Percentiles rank a stretch among this genome's conserved stretches.
Conservation (phyloP, 2,113 vertebrate genomes). For the Cyprinodon variegatus region DNA sequence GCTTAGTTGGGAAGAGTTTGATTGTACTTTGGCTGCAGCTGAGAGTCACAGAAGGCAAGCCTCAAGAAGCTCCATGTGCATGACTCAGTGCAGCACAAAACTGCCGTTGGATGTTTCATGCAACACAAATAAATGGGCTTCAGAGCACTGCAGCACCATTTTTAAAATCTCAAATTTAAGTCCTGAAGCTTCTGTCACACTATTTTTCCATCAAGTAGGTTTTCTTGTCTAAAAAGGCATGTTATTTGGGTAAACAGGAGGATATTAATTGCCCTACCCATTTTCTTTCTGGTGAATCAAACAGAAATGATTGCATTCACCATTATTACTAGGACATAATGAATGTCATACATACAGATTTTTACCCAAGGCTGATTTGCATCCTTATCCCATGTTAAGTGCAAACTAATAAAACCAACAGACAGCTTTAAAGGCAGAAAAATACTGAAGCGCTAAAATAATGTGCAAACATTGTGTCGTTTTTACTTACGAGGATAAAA, state of each 20-base stretch:
- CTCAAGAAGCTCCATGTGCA: background rate
- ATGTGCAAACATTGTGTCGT: too few species aligned
- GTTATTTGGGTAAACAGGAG: background rate
- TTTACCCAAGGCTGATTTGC: too few species aligned
- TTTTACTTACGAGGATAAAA: too few species aligned
- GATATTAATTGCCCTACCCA: background rate
- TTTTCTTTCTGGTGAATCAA: background rate
- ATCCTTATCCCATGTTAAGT: background rate
- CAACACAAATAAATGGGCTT: background rate
- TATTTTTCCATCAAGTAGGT: background rate
- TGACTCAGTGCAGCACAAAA: background rate
- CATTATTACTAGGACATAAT: too few species aligned
- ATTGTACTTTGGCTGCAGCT: background rate
- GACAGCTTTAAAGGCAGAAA: background rate
- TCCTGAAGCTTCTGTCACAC: background rate
- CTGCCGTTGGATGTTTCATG: background rate
- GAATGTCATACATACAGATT: background rate
- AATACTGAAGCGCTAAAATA: background rate
- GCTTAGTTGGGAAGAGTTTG: background rate
- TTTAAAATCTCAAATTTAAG: background rate
- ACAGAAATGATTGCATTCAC: background rate
- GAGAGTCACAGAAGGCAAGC: too few species aligned
- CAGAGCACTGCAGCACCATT: background rate
- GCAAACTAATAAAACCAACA: background rate
- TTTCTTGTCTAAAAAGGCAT: background rate